These are phyloP conservation scores for Tenodera sinensis DNA, from an alignment of 2,888 invertebrate species.

Conservation along the genomic window DNA sequence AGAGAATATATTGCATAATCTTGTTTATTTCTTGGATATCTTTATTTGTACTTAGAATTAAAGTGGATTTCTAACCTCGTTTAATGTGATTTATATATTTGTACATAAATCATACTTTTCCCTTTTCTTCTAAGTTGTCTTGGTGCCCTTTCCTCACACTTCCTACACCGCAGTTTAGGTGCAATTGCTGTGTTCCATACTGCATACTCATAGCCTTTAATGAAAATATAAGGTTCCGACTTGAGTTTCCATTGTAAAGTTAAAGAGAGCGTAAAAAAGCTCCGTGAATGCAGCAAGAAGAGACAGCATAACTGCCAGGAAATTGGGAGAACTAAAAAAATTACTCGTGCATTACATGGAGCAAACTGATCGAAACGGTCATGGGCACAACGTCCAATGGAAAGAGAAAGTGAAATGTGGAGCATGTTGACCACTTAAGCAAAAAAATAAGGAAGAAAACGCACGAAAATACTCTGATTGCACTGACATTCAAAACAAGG, in stretches of 20 bases:
- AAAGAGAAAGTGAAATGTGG: background rate
- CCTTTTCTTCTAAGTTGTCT: no score
- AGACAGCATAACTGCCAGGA: background rate
- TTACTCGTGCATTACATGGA: background rate
- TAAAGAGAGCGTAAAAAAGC: background rate
- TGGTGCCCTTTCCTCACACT: no score
- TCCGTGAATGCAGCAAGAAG: background rate
- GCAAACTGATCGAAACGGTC: background rate
- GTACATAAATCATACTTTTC: no score
- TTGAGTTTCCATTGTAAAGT: background rate
- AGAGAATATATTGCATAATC: no score
- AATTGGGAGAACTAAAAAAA: background rate
- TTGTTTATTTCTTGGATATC: no score
- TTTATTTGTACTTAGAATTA: no score
- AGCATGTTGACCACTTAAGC: background rate
- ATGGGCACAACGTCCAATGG: background rate
- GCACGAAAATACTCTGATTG: background rate
- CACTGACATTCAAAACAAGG: background rate
- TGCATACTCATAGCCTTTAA: background rate
- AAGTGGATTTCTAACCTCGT: no score
- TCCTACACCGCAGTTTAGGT: no score
- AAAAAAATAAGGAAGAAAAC: background rate
- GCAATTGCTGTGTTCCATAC: no score
- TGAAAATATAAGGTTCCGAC: background rate
- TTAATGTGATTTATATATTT: no score